Evolutionary conservation across 2,113 vertebrate species (phyloP), one percentile per base, ranked within the genome.

Genomic region (Bufo bufo): DNA sequence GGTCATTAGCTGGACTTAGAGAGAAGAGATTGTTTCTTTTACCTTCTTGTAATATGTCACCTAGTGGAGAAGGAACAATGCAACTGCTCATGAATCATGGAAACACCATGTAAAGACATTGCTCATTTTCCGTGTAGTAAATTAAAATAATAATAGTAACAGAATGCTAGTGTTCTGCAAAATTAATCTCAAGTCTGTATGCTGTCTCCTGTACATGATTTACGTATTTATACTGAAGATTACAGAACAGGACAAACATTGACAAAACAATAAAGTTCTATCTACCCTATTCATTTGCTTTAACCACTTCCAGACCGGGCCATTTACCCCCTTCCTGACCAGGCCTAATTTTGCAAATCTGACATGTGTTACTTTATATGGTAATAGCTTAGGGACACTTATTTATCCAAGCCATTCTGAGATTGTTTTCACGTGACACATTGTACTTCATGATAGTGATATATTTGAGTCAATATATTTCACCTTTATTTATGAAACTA

Each of bases 31-130:
- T 75, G 72, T 19, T 72, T 72, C 8, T 47, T 50, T 75, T 75
- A 75, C 45, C 16, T 49, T 50, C 47, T 19, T 75, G 72, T 75
- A 20, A 75, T 75, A 50, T 75, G 72, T 75, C 72, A 75, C 72
- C 72, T 20, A 43, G 6, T 75, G 16, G 16, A 50, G 17, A 75
- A 75, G 17, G 50, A 17, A 75, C 72, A 74, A 47, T 47, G 71
- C 2, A 3, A 75, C 33, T 75, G 17, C 45, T 75, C 49, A 75
- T 75, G 16, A 75, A 11, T 20, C 7, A 50, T 8, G 14, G 45
- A 50, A 75, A 50, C 50, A 20, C 47, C 3, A 17, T 50, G 43
- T 74, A 20, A 50, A 75, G 45, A 50, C 72, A 50, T 20, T 17
- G 47, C 14, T 49, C 72, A 75, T 50, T 75, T 50, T 75, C 50